These are phyloP conservation scores for Macrobrachium rosenbergii DNA, from an alignment of 1,140 invertebrate species.

Conservation along the genomic window DNA sequence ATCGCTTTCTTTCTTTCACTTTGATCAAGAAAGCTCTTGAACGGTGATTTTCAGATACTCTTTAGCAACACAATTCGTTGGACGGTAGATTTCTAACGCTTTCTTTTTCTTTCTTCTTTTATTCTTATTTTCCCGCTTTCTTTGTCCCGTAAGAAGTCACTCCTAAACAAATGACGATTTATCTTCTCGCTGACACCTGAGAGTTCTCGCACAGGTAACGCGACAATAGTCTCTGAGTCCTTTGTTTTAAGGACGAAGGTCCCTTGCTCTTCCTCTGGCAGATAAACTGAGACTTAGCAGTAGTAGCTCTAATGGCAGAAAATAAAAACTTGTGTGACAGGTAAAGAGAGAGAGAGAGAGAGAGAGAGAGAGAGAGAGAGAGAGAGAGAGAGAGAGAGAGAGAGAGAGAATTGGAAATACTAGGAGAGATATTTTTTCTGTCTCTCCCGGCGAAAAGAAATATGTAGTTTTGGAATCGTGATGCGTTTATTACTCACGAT, in stretches of 20 bases:
- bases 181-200: constrained; percentile 5
- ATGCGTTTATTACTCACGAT: constrained; percentile 18
- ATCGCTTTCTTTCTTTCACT: no score
- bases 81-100: no score
- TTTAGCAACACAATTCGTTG: no score
- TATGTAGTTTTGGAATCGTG: constrained; percentile 8
- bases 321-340: neutral
- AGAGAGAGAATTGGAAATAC: no score
- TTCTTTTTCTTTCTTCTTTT: no score
- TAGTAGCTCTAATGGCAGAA: constrained; percentile 2
- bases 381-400: neutral
- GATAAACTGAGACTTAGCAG: neutral
- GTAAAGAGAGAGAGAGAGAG: neutral
- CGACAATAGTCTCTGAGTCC: no score
- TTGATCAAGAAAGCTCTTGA: no score
- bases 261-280: neutral
- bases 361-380: neutral
- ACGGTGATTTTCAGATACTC: no score
- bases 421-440: neutral
- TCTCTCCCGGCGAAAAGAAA: neutral
- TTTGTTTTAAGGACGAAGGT: no score
- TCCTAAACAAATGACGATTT: constrained; percentile 9
- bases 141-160: neutral
- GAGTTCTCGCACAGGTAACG: neutral
- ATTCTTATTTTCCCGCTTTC: no score